Percentiles rank a stretch among this genome's conserved stretches.
Conservation (phyloP, 2,797 vertebrate genomes). For the Denticeps clupeoides region DNA sequence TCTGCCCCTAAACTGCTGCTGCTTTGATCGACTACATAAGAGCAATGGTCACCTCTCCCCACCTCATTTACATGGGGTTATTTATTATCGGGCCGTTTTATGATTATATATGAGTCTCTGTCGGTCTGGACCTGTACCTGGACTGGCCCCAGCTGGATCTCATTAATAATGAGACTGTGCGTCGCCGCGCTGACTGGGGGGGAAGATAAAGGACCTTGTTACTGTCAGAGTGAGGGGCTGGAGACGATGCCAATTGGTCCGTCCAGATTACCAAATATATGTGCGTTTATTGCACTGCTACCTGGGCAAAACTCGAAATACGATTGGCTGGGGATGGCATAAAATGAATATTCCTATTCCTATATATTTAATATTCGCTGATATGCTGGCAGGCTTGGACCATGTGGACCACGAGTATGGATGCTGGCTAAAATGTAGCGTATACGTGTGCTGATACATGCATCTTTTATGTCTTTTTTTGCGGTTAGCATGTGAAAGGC, state of each 20-base stretch:
- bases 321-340: no score
- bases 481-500: not conserved
- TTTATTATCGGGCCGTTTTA: conserved; percentile 38
- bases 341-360: not conserved
- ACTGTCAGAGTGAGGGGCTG: conserved; percentile 17
- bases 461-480: conserved; percentile 8
- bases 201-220: conserved; percentile 29
- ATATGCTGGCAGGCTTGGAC: no score
- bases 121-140: conserved; percentile 67
- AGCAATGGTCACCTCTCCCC: conserved; percentile 22
- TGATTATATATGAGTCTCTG: conserved; percentile 66
- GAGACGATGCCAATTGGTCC: conserved; percentile 3
- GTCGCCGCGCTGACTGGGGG: conserved; percentile 29
- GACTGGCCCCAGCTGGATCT: conserved; percentile 67
- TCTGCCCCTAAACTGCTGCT: conserved; percentile 7
- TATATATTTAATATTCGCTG: conserved; percentile 2
- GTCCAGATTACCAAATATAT: conserved; percentile 3
- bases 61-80: conserved; percentile 66
- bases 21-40: conserved; percentile 24
- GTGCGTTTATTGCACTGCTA: conserved; percentile 7
- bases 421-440: no score
- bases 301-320: no score
- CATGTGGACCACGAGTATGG: no score
- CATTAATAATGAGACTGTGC: conserved; percentile 63
- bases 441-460: no score